Conservation (phyloP, 2,888 invertebrate species). For the Orchestes rusci region DNA sequence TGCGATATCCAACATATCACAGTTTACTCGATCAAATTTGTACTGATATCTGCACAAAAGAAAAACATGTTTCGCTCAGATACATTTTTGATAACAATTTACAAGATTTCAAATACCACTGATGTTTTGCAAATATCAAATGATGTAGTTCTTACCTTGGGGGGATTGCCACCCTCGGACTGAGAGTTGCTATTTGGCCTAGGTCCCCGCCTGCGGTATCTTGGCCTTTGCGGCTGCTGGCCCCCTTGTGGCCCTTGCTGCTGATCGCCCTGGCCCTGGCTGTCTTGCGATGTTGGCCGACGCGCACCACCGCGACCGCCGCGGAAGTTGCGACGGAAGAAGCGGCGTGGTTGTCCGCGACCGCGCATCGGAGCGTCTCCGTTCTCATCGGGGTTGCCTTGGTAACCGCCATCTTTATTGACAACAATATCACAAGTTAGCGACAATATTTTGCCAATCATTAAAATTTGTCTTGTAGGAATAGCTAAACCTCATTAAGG, state of each 20-base stretch:
- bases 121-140: no score
- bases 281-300: conserved; percentile 50
- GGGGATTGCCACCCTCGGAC: conserved; percentile 39
- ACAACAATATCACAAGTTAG: not conserved
- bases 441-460: not conserved
- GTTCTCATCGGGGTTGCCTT: conserved; percentile 38
- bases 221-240: no score
- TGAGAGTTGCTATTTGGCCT: conserved; percentile 42
- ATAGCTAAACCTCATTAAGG: no score
- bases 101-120: no score
- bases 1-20: no score
- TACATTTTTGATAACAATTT: no score
- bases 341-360: conserved; percentile 52
- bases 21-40: no score
- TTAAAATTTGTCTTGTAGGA: no score
- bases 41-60: no score
- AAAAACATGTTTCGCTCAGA: no score
- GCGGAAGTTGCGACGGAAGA: conserved; percentile 66
- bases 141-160: conserved; percentile 35
- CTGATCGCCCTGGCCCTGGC: conserved; percentile 44
- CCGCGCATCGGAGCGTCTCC: conserved; percentile 44
- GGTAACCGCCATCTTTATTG: conserved; percentile 13
- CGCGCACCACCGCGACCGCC: conserved; percentile 50
- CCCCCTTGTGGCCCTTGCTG: conserved; percentile 39
- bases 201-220: conserved; percentile 45